Conservation (phyloP, 2,113 vertebrate species). For the Orycteropus afer region DNA sequence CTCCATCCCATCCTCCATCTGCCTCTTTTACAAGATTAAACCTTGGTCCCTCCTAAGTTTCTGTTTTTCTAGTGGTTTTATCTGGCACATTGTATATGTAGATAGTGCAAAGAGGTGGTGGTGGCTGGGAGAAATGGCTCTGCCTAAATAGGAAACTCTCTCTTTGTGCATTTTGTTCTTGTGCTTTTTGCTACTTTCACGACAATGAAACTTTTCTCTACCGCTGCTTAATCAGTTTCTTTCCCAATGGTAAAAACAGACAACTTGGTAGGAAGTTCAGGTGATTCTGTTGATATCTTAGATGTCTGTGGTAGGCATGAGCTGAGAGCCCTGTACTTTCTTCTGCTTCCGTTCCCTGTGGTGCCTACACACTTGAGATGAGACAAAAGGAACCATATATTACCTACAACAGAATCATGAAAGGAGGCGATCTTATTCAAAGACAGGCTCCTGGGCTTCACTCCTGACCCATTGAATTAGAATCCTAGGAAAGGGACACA, state of each 20-base stretch:
- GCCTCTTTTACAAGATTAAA: neutral
- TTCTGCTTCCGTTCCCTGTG: neutral
- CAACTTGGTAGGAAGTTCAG: neutral
- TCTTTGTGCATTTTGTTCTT: slow-evolving; percentile 20
- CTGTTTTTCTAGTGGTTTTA: neutral
- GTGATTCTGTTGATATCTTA: neutral
- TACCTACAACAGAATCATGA: neutral
- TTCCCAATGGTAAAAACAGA: neutral
- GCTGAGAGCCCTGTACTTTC: neutral
- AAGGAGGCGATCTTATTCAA: neutral
- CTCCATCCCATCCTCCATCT: neutral
- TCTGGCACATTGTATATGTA: neutral
- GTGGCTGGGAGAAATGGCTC: neutral
- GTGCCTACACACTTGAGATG: neutral
- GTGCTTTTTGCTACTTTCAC: neutral
- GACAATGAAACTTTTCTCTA: neutral
- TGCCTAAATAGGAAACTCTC: neutral
- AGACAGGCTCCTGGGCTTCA: neutral
- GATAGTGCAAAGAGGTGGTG: neutral
- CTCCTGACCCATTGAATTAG: neutral
- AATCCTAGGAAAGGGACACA: neutral
- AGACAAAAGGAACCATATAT: neutral
- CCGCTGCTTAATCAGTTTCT: slow-evolving; percentile 23
- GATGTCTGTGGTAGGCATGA: neutral
- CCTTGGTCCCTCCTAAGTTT: neutral